Conservation (phyloP, 1,140 invertebrate genomes). For the Bombus waltoni region DNA sequence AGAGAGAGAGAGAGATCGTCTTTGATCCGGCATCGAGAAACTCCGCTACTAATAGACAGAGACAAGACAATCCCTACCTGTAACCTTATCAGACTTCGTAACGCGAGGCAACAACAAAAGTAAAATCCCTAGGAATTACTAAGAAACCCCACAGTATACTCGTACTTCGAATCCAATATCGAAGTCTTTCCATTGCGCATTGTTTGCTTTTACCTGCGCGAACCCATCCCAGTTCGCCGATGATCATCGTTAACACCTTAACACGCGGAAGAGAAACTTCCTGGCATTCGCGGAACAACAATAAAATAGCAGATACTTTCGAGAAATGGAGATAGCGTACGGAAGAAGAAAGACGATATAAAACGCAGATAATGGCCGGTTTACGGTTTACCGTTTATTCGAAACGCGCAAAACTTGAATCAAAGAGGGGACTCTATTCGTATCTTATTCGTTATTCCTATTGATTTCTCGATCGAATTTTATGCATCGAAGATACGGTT, state of each 20-base stretch:
- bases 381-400: no score
- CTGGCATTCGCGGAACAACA: no score
- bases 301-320: neutral
- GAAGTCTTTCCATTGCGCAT: neutral
- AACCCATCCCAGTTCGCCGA: neutral
- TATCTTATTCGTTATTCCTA: no score
- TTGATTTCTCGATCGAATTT: no score
- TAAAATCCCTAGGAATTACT: constrained; percentile 35
- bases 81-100: constrained; percentile 4
- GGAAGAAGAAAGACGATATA: no score
- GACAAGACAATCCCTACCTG: constrained; percentile 26
- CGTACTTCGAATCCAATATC: neutral
- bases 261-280: neutral
- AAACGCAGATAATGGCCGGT: no score
- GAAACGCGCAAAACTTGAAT: no score
- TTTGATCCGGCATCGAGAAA: constrained; percentile 6
- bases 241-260: neutral
- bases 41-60: constrained; percentile 33
- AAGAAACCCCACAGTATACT: neutral
- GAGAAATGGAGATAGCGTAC: no score
- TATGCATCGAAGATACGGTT: no score
- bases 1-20: neutral
- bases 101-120: constrained; percentile 3
- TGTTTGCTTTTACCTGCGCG: neutral
- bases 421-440: no score